phyloP scores from a whole-genome alignment of 1,140 invertebrate genomes.

The Drosophila pandora region DNA sequence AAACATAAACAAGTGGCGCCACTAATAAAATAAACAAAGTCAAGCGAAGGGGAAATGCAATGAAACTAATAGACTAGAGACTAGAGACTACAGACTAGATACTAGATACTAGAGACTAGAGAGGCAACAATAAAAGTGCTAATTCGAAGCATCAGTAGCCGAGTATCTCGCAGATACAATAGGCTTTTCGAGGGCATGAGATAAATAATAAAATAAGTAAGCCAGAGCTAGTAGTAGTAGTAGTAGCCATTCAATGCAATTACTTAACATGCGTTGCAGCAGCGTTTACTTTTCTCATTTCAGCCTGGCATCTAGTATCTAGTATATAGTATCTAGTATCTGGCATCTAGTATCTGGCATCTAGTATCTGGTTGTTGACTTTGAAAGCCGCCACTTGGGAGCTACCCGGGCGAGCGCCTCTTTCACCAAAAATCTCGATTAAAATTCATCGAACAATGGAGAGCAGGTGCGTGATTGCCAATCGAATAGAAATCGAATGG shows the following conservation, averaged over 20 bases:
- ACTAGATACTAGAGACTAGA: too few species aligned
- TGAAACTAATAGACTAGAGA: constrained; percentile 4
- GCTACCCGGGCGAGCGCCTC: background rate
- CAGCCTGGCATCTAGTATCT: constrained; percentile 11
- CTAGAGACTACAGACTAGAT: too few species aligned
- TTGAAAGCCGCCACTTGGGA: constrained; percentile 52
- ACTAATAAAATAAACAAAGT: constrained; percentile 26
- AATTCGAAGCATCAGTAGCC: constrained; percentile 5
- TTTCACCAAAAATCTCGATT: constrained; percentile 66
- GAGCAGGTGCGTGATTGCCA: constrained; percentile 45
- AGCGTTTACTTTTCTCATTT: constrained; percentile 52
- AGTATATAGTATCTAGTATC: too few species aligned
- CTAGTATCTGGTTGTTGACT: constrained; percentile 50
- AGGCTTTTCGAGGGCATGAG: background rate
- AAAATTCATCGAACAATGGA: background rate
- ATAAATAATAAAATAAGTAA: background rate
- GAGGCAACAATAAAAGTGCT: constrained; percentile 1
- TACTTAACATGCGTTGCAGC: constrained; percentile 54
- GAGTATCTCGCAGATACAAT: constrained; percentile 17
- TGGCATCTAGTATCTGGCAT: too few species aligned
- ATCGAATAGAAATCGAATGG: constrained; percentile 26
- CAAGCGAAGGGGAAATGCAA: background rate
- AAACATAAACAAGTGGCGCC: constrained; percentile 41
- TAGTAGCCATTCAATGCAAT: constrained; percentile 32
- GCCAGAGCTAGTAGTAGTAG: constrained; percentile 5